phyloP scores from a whole-genome alignment of 2,888 invertebrate species.

The Epsilonema sp. region DNA sequence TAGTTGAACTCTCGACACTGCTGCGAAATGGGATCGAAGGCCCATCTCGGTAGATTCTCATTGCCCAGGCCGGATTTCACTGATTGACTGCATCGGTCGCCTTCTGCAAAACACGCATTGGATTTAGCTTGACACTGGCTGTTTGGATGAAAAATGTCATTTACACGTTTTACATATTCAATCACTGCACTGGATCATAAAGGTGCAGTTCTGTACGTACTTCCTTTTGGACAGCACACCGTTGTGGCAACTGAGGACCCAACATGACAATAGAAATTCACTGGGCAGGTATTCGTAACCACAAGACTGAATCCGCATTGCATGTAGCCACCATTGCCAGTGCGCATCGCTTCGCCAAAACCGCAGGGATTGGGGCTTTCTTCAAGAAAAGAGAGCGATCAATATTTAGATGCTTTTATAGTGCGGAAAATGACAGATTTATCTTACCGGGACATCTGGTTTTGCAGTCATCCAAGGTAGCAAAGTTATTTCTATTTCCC shows the following conservation, averaged over 20 bases:
- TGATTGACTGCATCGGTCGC: conserved; percentile 4
- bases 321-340: conserved; percentile 6
- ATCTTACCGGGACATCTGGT: conserved; percentile 20
- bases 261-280: conserved; percentile 20
- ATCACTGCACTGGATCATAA: too few species aligned
- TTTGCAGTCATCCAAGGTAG: conserved; percentile 21
- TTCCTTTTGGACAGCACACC: conserved; percentile 24
- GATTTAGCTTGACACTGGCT: too few species aligned
- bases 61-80: conserved; percentile 1
- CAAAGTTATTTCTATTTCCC: conserved; percentile 26
- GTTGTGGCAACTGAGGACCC: conserved; percentile 22
- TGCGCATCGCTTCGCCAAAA: conserved; percentile 13
- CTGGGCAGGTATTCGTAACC: conserved; percentile 12
- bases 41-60: conserved; percentile 14
- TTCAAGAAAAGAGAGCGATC: conserved; percentile 13
- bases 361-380: conserved; percentile 26
- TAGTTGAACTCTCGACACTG: conserved; percentile 21
- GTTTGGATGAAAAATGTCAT: too few species aligned
- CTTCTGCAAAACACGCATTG: neutral
- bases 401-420: too few species aligned
- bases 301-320: conserved; percentile 14
- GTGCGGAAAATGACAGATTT: too few species aligned
- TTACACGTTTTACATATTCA: too few species aligned
- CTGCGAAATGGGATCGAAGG: conserved; percentile 16
- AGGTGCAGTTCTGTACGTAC: too few species aligned